Evolutionary conservation across 1,140 invertebrate species (phyloP).

Genomic region (Scaptomyza pallida): DNA sequence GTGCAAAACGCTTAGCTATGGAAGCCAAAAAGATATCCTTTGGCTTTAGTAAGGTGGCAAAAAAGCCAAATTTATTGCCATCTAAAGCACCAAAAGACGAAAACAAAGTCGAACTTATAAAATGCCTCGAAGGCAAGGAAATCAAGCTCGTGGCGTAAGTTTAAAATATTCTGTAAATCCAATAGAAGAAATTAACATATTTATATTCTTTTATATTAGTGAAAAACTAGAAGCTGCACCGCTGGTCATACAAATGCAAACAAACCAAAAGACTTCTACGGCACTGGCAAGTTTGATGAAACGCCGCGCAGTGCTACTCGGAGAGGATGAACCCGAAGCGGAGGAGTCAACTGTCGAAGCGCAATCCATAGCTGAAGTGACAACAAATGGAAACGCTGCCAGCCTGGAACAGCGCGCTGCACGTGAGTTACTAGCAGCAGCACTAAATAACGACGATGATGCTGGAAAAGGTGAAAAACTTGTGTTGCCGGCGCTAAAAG

Average conservation of each 20-base stretch:
- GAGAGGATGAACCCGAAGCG: conserved; percentile 61
- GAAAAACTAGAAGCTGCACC: conserved; percentile 85
- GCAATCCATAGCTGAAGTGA: conserved; percentile 65
- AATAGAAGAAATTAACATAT: background rate
- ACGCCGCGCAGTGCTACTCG: conserved; percentile 68
- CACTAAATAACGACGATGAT: conserved; percentile 70
- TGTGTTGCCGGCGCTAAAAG: conserved; percentile 85
- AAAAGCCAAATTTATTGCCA: conserved; percentile 86
- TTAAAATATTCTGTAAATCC: conserved; percentile 15
- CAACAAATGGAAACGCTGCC: conserved; percentile 66
- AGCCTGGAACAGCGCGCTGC: conserved; percentile 86
- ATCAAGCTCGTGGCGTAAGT: conserved; percentile 89
- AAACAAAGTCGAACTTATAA: conserved; percentile 87
- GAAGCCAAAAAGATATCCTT: conserved; percentile 91
- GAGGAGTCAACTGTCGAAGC: conserved; percentile 38
- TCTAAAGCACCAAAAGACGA: conserved; percentile 82
- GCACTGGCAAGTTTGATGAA: conserved; percentile 83
- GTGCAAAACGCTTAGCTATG: conserved; percentile 43
- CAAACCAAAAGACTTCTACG: conserved; percentile 85
- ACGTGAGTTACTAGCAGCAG: conserved; percentile 79
- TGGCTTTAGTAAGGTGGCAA: conserved; percentile 89
- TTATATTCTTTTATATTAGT: conserved; percentile 65
- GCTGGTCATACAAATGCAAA: conserved; percentile 88
- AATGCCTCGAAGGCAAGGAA: conserved; percentile 89
- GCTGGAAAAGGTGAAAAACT: conserved; percentile 83